Conservation (phyloP, 2,888 invertebrate genomes). For the Drosophila barbarae region DNA sequence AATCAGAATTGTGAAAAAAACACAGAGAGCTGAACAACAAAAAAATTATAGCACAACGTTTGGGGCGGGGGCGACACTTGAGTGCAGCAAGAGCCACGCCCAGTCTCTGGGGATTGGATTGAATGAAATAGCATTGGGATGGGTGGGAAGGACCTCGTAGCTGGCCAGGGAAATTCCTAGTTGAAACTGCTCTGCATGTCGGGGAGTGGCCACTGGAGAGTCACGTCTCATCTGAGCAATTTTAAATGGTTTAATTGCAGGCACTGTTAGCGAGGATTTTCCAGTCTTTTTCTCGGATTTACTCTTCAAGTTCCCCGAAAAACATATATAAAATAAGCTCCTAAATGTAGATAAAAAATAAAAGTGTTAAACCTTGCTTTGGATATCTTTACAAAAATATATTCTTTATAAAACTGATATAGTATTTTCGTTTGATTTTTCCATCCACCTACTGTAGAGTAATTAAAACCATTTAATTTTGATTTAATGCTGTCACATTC, state of each 20-base stretch:
- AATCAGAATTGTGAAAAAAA: conserved; percentile 37
- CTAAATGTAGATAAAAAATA: too few relatives aligned
- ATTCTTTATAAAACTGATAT: fast-evolving
- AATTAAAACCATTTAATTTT: neutral
- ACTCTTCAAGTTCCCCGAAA: neutral
- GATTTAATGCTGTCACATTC: conserved; percentile 3
- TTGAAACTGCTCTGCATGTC: conserved; percentile 10
- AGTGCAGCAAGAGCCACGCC: conserved; percentile 54
- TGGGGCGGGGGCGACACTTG: conserved; percentile 52
- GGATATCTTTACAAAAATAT: neutral
- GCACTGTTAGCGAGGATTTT: neutral
- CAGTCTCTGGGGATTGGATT: conserved; percentile 23
- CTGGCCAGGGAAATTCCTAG: conserved; percentile 32
- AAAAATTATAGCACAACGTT: conserved; percentile 56
- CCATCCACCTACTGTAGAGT: neutral
- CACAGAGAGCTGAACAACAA: conserved; percentile 9
- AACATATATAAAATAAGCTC: too few relatives aligned
- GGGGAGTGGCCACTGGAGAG: conserved; percentile 17
- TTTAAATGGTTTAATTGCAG: conserved; percentile 30
- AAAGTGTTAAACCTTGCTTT: too few relatives aligned
- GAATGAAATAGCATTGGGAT: neutral
- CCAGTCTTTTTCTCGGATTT: neutral
- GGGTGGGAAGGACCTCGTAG: conserved; percentile 1
- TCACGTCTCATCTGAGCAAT: conserved; percentile 11
- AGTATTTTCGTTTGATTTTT: neutral